These are phyloP conservation scores for Aradus depressus DNA, from an alignment of 2,888 invertebrate genomes.

Conservation along the genomic window DNA sequence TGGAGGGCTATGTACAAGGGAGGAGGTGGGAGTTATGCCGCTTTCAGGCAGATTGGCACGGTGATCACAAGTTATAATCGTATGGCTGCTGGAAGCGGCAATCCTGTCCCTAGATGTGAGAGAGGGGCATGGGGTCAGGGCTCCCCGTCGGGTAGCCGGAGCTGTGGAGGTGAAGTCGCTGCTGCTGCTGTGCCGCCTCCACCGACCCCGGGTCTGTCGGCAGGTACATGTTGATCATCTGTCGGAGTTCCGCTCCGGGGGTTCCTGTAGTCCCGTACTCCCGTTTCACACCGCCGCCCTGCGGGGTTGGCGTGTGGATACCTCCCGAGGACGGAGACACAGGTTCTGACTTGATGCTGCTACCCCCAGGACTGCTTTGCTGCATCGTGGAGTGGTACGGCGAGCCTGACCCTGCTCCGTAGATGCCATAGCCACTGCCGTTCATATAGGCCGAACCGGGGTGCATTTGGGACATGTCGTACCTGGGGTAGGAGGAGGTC, in stretches of 20 bases:
- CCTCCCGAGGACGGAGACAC: conserved; percentile 55
- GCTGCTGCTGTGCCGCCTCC: conserved; percentile 37
- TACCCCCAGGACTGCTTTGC: conserved; percentile 71
- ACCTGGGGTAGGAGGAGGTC: conserved; percentile 63
- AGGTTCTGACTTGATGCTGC: conserved; percentile 80
- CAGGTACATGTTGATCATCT: conserved; percentile 68
- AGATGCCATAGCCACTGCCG: conserved; percentile 50
- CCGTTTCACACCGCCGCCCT: conserved; percentile 47
- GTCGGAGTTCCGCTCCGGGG: conserved; percentile 49
- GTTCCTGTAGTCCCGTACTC: conserved; percentile 46
- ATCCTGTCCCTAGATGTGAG: conserved; percentile 51
- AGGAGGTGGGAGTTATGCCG: conserved; percentile 20
- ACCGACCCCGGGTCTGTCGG: conserved; percentile 52
- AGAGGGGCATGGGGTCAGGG: conserved; percentile 48
- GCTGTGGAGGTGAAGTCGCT: conserved; percentile 46
- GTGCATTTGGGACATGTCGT: conserved; percentile 82
- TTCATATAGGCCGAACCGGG: conserved; percentile 52
- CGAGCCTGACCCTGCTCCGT: conserved; percentile 46
- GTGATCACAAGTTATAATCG: conserved; percentile 30
- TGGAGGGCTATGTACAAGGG: conserved; percentile 19
- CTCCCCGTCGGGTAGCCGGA: conserved; percentile 52
- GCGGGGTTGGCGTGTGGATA: conserved; percentile 42
- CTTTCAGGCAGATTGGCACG: conserved; percentile 28
- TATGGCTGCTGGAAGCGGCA: conserved; percentile 29
- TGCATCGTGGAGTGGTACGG: conserved; percentile 56